Percentiles rank a stretch among this genome's conserved stretches.
phyloP scores from a whole-genome alignment of 2,113 vertebrate species.

The Alexandromys fortis region DNA sequence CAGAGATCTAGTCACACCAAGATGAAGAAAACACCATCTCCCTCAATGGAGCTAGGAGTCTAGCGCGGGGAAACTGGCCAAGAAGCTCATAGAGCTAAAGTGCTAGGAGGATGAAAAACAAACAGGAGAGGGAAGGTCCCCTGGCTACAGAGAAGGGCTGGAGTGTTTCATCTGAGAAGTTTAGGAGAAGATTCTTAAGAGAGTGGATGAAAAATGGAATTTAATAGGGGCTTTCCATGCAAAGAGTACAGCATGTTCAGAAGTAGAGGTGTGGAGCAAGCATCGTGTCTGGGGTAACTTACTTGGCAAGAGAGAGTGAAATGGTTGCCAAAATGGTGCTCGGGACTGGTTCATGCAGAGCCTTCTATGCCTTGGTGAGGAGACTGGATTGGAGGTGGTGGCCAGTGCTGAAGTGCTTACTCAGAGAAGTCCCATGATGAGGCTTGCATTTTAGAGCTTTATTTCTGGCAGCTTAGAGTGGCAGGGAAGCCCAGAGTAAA shows the following conservation, averaged over 20 bases:
- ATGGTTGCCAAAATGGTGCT: background rate
- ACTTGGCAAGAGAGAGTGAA: background rate
- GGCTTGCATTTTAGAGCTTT: conserved; percentile 7
- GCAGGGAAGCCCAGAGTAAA: background rate
- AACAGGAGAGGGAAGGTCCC: background rate
- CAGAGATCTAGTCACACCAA: background rate
- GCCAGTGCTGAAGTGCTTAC: background rate
- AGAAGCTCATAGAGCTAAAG: conserved; percentile 5
- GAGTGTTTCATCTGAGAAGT: background rate
- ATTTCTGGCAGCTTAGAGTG: conserved; percentile 15
- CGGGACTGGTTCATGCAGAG: background rate
- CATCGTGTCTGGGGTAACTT: background rate
- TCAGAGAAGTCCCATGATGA: background rate
- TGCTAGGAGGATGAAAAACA: background rate
- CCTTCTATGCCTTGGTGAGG: background rate
- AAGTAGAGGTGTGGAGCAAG: background rate
- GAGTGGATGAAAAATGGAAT: background rate
- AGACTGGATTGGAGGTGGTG: background rate
- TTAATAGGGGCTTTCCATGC: background rate
- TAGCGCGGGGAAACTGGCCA: background rate
- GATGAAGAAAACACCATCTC: background rate
- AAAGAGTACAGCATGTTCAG: background rate
- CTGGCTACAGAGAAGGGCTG: background rate
- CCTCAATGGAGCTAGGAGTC: background rate
- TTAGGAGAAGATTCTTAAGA: conserved; percentile 32